These are phyloP conservation scores for Drosophila paranaensis DNA, from an alignment of 2,888 invertebrate genomes.

Conservation along the genomic window DNA sequence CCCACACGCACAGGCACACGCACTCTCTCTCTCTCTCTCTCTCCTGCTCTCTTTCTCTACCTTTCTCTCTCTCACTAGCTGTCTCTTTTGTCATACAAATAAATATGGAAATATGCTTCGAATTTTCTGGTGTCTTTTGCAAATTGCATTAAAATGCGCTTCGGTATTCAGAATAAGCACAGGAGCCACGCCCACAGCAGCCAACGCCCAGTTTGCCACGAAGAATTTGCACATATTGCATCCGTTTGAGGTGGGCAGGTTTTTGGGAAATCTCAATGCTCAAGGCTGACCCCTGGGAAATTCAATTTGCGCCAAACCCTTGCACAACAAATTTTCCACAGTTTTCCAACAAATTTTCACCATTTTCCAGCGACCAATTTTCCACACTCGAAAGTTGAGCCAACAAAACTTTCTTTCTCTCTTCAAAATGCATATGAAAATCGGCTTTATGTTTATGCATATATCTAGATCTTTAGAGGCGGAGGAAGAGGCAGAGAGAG, in stretches of 20 bases:
- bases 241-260: slow-evolving; percentile 3
- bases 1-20: not conserved
- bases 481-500: not conserved
- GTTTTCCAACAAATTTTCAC: slow-evolving; percentile 35
- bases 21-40: too few relatives aligned
- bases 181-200: not conserved
- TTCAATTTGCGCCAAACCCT: slow-evolving; percentile 57
- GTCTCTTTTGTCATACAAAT: not conserved
- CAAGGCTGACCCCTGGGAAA: slow-evolving; percentile 51
- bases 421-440: slow-evolving; percentile 30
- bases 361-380: slow-evolving; percentile 26
- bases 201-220: not conserved
- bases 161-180: slow-evolving; percentile 32
- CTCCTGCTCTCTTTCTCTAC: too few relatives aligned
- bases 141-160: slow-evolving; percentile 42
- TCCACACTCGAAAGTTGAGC: slow-evolving; percentile 61
- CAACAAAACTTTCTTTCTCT: slow-evolving; percentile 47
- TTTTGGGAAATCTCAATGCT: slow-evolving; percentile 22
- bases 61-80: not conserved
- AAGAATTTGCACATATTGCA: slow-evolving; percentile 24
- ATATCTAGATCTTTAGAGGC: not conserved
- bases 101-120: slow-evolving; percentile 21
- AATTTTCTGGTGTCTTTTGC: slow-evolving; percentile 18
- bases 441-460: slow-evolving; percentile 58
- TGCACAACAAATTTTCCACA: slow-evolving; percentile 58